phyloP scores from a whole-genome alignment of 2,797 vertebrate species.

The Syncerus caffer region DNA sequence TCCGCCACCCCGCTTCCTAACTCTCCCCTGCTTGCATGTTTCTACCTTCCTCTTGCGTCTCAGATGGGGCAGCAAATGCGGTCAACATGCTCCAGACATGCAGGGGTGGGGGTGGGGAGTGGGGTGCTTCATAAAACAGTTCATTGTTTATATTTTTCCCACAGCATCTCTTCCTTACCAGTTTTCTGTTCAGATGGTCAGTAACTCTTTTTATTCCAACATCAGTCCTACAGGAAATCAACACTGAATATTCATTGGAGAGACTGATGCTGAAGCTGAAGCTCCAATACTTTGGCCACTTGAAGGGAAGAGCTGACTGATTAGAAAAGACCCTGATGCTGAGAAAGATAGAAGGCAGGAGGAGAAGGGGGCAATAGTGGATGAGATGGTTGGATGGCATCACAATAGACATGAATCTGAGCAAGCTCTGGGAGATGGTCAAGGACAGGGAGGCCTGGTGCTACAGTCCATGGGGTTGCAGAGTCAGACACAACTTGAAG shows the following conservation, averaged over 20 bases:
- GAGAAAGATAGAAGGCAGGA: neutral
- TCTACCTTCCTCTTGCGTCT: neutral
- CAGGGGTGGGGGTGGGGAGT: neutral
- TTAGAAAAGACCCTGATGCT: neutral
- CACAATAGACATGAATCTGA: neutral
- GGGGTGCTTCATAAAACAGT: neutral
- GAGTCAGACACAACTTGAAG: neutral
- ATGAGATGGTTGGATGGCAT: neutral
- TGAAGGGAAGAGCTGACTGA: neutral
- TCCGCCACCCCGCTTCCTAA: neutral
- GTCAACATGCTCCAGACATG: neutral
- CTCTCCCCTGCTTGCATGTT: neutral
- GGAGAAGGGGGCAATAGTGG: neutral
- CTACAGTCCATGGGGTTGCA: neutral
- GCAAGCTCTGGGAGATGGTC: neutral
- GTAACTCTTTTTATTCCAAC: neutral
- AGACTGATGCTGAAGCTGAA: neutral
- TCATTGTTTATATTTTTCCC: neutral
- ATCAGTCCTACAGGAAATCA: neutral
- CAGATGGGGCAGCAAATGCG: neutral
- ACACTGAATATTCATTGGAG: neutral
- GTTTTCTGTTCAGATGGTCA: neutral
- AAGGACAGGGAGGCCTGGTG: neutral
- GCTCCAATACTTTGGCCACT: neutral
- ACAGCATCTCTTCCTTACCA: neutral